Evolutionary conservation across 2,113 vertebrate genomes (phyloP).

Genomic region (Heterocephalus glaber): DNA sequence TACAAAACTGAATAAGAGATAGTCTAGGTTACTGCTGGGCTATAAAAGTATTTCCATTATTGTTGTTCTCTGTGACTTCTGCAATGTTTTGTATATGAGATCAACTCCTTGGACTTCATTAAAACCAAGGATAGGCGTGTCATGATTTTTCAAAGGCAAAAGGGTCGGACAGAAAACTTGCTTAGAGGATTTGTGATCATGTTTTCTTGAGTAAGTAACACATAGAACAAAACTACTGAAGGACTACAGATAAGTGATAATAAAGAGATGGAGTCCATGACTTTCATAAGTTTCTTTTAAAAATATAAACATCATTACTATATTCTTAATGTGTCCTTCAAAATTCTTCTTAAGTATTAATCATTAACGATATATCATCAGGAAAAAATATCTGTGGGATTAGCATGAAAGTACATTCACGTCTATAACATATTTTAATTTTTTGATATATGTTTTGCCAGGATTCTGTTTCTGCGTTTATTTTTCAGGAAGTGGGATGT

Average conservation of each 20-base stretch:
- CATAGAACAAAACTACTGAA: background rate
- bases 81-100: background rate
- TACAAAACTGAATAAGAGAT: background rate
- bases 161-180: background rate
- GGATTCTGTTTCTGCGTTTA: background rate
- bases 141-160: background rate
- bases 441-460: background rate
- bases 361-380: background rate
- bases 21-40: background rate
- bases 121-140: background rate
- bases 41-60: background rate
- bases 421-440: background rate
- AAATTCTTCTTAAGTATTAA: background rate
- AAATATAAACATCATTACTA: background rate
- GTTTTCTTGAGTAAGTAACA: background rate
- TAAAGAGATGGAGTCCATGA: background rate
- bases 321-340: background rate
- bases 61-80: background rate
- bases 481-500: constrained; percentile 18
- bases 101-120: background rate
- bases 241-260: background rate
- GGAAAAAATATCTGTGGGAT: background rate
- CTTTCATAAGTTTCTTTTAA: background rate
- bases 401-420: background rate
- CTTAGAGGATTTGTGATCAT: background rate